Conservation (phyloP, 2,888 invertebrate genomes). For the Octonoba sinensis region DNA sequence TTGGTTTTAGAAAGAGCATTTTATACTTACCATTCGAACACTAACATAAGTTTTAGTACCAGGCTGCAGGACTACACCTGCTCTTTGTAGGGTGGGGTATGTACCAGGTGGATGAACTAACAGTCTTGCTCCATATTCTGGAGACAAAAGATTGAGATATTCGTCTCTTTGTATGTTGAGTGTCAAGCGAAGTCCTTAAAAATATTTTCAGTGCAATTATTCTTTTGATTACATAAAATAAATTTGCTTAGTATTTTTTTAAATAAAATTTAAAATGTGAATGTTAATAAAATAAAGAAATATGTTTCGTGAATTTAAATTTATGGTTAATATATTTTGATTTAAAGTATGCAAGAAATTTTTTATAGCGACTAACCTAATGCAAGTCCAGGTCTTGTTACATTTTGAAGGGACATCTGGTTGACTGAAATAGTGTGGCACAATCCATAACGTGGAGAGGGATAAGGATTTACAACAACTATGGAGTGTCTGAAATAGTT, state of each 20-base stretch:
- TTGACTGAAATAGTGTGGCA: conserved; percentile 63
- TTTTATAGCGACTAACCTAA: conserved; percentile 27
- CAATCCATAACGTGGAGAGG: conserved; percentile 62
- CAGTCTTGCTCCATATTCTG: conserved; percentile 66
- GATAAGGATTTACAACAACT: conserved; percentile 51
- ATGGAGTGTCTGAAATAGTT: conserved; percentile 46
- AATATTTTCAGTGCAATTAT: not conserved
- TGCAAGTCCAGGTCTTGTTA: conserved; percentile 55
- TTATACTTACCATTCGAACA: conserved; percentile 61
- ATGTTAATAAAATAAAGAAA: not conserved
- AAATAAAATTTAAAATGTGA: not conserved
- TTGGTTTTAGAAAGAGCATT: no score
- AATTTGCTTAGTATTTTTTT: no score
- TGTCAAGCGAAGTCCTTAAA: conserved; percentile 67
- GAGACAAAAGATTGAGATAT: conserved; percentile 67
- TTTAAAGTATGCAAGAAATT: no score
- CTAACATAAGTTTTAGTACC: conserved; percentile 67
- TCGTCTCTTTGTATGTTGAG: conserved; percentile 67
- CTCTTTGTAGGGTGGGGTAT: conserved; percentile 66
- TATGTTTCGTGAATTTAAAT: no score
- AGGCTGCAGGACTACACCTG: conserved; percentile 67
- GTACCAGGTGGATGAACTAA: conserved; percentile 66
- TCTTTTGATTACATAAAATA: not conserved
- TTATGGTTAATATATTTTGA: no score
- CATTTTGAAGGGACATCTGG: conserved; percentile 34